Base-by-base conservation (phyloP, 2,888 invertebrate species). In the Tinea trinotella region DNA sequence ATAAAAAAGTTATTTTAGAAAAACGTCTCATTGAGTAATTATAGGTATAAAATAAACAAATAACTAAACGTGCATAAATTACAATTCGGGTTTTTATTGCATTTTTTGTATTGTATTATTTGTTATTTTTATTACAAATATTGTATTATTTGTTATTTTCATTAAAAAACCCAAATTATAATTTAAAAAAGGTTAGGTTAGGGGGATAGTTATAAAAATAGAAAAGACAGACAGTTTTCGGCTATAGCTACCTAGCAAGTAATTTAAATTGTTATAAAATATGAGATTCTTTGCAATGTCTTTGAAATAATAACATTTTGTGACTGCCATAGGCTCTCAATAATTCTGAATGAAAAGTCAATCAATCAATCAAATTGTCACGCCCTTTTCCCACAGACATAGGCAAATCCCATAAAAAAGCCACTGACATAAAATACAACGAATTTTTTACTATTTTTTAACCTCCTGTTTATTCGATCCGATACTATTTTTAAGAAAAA, bases 161-260 rank as follows among this genome's bases (percentile, higher is more conserved):
- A 73, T 73, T 72, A 71, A 66, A 77, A 80, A 79, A 75, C 74
- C 78, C 79, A 77, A 70, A 67, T 48, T 18, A n/a, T 18, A 19
- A n/a, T n/a, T n/a, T 24, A 10, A 50, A 50, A 50, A n/a, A 24
- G 24, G 50, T n/a, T n/a, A 20, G 22, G 68, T 58, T 13, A 48
- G 53, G 55, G 52, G 20, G n/a, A 30, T n/a, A 53, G 35, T 17
- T 53, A 7, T 17, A 18, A 48, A 46, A 62, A 68, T 24, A 24
- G 24, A 24, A 68, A 67, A 76, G 74, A 71, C 66, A 78, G 72
- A 71, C 70, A 72, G 71, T 69, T 81, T 72, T 59, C 69, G 83
- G 85, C 85, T 82, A 84, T 84, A 85, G 84, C 84, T 85, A 84
- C 84, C 82, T 78, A 76, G 85, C 84, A 85, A 85, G 85, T 85